These are phyloP conservation scores for Cyanoramphus novaezelandiae DNA, from an alignment of 2,113 vertebrate genomes.

Conservation along the genomic window DNA sequence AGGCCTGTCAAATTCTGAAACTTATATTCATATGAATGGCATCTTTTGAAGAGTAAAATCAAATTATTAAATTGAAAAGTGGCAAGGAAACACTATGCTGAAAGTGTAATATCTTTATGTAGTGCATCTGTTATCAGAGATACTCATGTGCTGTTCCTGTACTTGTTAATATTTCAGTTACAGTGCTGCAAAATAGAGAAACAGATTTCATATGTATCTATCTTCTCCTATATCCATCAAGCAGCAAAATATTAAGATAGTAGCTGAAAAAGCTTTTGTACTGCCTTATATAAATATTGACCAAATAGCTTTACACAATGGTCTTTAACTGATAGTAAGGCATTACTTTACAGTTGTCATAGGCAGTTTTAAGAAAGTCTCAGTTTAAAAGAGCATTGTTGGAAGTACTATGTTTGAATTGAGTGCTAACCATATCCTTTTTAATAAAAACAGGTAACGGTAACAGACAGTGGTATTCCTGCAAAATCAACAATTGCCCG, in stretches of 20 bases:
- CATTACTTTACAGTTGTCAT: not conserved
- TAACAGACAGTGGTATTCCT: constrained; percentile 87
- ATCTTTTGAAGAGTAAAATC: not conserved
- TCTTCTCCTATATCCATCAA: not conserved
- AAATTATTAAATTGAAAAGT: not conserved
- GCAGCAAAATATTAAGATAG: not conserved
- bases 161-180: not conserved
- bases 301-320: not conserved
- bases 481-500: constrained; percentile 85
- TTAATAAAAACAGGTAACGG: constrained; percentile 81
- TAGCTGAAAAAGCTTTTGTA: not conserved
- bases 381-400: not conserved
- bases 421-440: not conserved
- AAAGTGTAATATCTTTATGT: not conserved
- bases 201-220: not conserved
- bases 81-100: not conserved
- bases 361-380: not conserved
- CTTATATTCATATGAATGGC: not conserved
- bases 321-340: not conserved
- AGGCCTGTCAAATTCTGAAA: not conserved
- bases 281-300: not conserved
- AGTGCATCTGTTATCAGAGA: not conserved
- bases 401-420: not conserved
- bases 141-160: not conserved
- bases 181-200: not conserved